Conservation (phyloP, 1,140 invertebrate species). For the Zophobas morio region DNA sequence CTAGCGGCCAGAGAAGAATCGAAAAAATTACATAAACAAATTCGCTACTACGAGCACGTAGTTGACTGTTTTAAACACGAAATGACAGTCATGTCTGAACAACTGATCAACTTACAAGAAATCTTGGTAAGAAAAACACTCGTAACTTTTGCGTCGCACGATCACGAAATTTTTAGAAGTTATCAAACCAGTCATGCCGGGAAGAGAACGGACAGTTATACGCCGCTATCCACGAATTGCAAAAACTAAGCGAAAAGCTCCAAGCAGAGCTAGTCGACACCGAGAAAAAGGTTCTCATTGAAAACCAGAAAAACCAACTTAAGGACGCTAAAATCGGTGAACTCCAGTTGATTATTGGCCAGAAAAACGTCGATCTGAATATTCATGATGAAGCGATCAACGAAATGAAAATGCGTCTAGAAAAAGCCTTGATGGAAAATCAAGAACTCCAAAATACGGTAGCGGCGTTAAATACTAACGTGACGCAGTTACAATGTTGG, state of each 20-base stretch:
- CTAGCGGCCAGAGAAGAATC: slow-evolving; percentile 49
- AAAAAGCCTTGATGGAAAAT: slow-evolving; percentile 56
- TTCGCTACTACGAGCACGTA: slow-evolving; percentile 58
- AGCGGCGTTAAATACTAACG: slow-evolving; percentile 51
- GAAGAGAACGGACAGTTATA: slow-evolving; percentile 57
- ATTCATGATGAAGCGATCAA: slow-evolving; percentile 54
- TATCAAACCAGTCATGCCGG: slow-evolving; percentile 56
- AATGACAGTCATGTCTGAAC: slow-evolving; percentile 59
- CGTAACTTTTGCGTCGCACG: slow-evolving; percentile 20
- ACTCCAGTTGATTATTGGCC: slow-evolving; percentile 53
- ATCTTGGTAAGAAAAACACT: slow-evolving; percentile 53
- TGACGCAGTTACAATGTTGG: slow-evolving; percentile 51
- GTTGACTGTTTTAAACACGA: slow-evolving; percentile 60
- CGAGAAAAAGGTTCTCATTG: slow-evolving; percentile 55
- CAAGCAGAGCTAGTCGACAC: slow-evolving; percentile 53
- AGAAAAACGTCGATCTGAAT: slow-evolving; percentile 55
- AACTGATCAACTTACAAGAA: slow-evolving; percentile 58
- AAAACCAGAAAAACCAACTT: slow-evolving; percentile 57
- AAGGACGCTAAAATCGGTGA: slow-evolving; percentile 59
- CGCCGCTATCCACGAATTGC: slow-evolving; percentile 54
- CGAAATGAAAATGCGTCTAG: slow-evolving; percentile 55
- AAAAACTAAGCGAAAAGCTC: slow-evolving; percentile 55
- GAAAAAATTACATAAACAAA: slow-evolving; percentile 59
- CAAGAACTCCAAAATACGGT: slow-evolving; percentile 56
- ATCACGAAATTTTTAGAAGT: slow-evolving; percentile 51